Conservation (phyloP, 2,113 vertebrate species). For the Colossoma macropomum region DNA sequence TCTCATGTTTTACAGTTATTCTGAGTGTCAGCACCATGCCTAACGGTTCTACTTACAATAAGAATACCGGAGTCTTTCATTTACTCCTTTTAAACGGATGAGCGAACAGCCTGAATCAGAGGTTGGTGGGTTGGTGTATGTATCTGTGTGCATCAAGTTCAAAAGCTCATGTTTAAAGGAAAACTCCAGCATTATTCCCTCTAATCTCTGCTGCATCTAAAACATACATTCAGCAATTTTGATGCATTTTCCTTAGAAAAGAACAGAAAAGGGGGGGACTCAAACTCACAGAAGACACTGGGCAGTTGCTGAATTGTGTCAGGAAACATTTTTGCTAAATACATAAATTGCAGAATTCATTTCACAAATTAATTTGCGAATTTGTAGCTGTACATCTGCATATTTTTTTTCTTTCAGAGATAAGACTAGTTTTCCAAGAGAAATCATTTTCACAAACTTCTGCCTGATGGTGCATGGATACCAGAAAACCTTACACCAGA, state of each 20-base stretch:
- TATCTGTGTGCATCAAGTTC: background rate
- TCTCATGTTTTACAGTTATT: conserved; percentile 37
- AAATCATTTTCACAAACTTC: no score
- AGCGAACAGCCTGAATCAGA: conserved; percentile 37
- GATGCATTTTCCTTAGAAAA: no score
- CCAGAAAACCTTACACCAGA: background rate
- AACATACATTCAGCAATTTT: background rate
- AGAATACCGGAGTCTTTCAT: conserved; percentile 32
- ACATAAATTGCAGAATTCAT: background rate
- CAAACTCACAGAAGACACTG: background rate
- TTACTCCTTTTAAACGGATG: conserved; percentile 31
- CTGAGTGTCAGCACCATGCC: conserved; percentile 29
- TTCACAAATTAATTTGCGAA: background rate
- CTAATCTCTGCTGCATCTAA: no score
- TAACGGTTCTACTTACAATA: conserved; percentile 22
- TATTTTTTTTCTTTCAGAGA: no score
- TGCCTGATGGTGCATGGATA: no score
- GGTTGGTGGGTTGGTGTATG: conserved; percentile 29
- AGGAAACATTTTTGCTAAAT: background rate
- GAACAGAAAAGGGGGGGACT: background rate
- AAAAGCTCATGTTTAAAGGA: background rate
- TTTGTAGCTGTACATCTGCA: background rate
- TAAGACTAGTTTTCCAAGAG: no score
- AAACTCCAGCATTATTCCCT: background rate
- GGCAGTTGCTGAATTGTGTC: background rate